These are phyloP conservation scores for Brienomyrus longianalis DNA, from an alignment of 2,113 vertebrate species.

Conservation along the genomic window DNA sequence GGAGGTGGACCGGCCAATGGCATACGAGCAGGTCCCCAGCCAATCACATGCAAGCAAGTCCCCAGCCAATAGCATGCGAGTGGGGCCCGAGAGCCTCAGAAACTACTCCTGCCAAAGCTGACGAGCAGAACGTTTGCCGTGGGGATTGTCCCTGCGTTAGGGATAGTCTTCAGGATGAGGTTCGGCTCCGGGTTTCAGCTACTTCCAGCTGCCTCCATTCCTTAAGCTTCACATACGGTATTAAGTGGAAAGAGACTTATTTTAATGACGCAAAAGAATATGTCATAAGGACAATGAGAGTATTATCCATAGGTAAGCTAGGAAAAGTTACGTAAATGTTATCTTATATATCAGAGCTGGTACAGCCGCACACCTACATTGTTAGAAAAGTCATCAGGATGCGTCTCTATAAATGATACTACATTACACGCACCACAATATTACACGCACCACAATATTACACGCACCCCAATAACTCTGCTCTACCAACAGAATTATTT, in stretches of 20 bases:
- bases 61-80: not conserved
- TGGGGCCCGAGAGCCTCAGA: too few relatives aligned
- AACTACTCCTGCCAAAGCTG: too few relatives aligned
- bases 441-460: too few relatives aligned
- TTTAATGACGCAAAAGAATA: not conserved
- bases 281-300: not conserved
- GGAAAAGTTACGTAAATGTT: not conserved
- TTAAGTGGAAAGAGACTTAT: not conserved
- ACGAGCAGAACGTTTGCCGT: not conserved
- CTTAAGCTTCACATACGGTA: not conserved
- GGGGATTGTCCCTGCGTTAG: not conserved
- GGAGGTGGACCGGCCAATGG: not conserved
- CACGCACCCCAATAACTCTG: not conserved
- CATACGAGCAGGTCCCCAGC: not conserved
- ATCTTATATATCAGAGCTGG: not conserved
- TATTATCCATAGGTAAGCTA: not conserved
- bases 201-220: not conserved
- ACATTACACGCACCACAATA: not conserved
- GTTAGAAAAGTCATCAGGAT: not conserved
- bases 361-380: not conserved
- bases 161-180: not conserved
- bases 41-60: not conserved
- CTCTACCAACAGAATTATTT: not conserved
- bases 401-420: not conserved
- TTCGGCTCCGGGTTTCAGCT: not conserved